Evolutionary conservation across 2,888 invertebrate genomes (phyloP).

Genomic region (Drosophila tanythrix): DNA sequence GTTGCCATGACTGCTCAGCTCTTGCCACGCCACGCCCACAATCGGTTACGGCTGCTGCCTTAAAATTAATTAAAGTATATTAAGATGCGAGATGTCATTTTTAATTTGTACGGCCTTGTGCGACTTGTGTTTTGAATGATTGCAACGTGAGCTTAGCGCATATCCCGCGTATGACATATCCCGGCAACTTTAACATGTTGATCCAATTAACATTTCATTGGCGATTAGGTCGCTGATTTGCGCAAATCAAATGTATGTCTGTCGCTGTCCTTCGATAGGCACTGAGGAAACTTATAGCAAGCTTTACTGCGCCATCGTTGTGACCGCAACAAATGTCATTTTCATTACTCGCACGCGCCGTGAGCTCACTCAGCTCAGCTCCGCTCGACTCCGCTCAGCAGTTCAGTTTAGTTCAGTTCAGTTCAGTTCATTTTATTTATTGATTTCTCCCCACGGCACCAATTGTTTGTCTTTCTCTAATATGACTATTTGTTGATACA

Average conservation of each 20-base stretch:
- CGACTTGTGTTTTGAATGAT: conserved; percentile 36
- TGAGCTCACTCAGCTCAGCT: conserved; percentile 23
- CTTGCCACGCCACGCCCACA: not conserved
- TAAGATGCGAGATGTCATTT: conserved; percentile 22
- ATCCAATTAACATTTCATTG: conserved; percentile 72
- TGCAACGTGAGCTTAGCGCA: conserved; percentile 11
- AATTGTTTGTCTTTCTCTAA: conserved; percentile 42
- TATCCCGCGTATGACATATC: conserved; percentile 29
- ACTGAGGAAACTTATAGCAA: conserved; percentile 42
- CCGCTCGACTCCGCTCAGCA: conserved; percentile 10
- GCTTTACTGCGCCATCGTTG: conserved; percentile 48
- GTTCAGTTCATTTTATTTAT: conserved; percentile 48
- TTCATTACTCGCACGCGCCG: conserved; percentile 71
- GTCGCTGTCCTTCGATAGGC: conserved; percentile 18
- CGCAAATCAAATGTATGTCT: conserved; percentile 59
- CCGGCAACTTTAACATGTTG: conserved; percentile 27
- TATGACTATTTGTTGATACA: conserved; percentile 45
- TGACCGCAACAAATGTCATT: conserved; percentile 65
- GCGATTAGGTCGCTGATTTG: conserved; percentile 66
- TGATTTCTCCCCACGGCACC: conserved; percentile 51
- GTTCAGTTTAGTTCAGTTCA: conserved; percentile 10
- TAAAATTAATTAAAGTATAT: conserved; percentile 52
- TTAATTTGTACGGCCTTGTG: conserved; percentile 3
- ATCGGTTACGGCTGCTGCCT: not conserved
- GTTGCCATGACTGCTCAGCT: conserved; percentile 8